Base-by-base conservation (phyloP, 53 echinoderm and acorn worm species). In the Zoroaster sp. region DNA sequence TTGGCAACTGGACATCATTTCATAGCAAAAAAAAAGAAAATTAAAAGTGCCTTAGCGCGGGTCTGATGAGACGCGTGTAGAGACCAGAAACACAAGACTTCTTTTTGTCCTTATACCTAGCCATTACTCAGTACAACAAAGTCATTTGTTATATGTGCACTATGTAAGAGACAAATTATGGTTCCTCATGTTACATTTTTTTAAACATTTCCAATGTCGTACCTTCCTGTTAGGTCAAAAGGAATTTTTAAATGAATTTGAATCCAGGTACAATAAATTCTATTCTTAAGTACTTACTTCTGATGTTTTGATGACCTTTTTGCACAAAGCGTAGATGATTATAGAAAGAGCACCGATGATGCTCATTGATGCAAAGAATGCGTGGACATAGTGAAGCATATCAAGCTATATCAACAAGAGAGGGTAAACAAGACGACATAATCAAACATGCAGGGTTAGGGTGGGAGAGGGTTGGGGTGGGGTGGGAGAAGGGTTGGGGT, bases 301-400 rank as follows among this genome's bases (percentile, higher is more conserved):
- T 87, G 68, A 45, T 66, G 86, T 91, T 69, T 66, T 75, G 49
- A 74, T 42, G 32, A 76, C 73, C 63, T 77, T 75, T 46, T 35
- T 86, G 45, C 41, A 46, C 28, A 87, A n/a, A 6, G 87, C 66
- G 28, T 87, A 91, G 20, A 91, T 40, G 20, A 91, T 91, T 42
- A 87, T 74, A 9, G 91, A 91, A 35, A 74, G 40, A 7, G 91
- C 45, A 14, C 91, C 91, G 25, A 86, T 18, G n/a, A 91, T 73
- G 23, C 91, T 91, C 8, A 91, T 37, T 4, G 87, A 91, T 18
- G 91, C 77, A 68, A 91, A 83, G 63, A 91, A 74, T 0, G 86
- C 72, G 37, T 91, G 91, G 8, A 91, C 68, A 67, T 75, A 86
- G 42, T 74, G 86, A 18, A 91, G 87, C 40, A 69, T 51, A 21